phyloP scores from a whole-genome alignment of 2,888 invertebrate species.

The Cryptocephalus moraei region DNA sequence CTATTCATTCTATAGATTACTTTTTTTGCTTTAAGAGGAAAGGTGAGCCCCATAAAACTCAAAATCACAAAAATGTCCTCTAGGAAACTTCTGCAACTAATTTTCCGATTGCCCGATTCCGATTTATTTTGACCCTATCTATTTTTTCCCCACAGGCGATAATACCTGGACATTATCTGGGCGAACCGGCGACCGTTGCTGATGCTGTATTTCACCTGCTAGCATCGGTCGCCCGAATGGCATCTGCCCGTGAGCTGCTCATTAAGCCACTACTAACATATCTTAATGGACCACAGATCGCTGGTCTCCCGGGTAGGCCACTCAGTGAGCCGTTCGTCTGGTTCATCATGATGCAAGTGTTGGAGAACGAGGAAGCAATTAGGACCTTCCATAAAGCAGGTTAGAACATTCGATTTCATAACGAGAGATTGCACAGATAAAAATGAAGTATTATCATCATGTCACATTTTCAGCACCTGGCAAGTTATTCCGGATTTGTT shows the following conservation, averaged over 20 bases:
- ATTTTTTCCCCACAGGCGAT: too few relatives aligned
- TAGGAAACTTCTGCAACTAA: too few relatives aligned
- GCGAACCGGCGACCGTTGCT: constrained; percentile 67
- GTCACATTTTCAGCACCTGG: too few relatives aligned
- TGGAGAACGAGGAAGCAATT: constrained; percentile 68
- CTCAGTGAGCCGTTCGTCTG: constrained; percentile 81
- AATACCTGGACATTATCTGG: constrained; percentile 19
- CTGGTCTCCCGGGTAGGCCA: constrained; percentile 37
- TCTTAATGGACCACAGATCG: constrained; percentile 31
- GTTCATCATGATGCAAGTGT: constrained; percentile 67
- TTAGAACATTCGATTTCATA: constrained; percentile 9
- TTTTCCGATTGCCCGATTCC: too few relatives aligned
- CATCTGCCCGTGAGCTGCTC: constrained; percentile 64
- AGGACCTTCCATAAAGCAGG: constrained; percentile 64
- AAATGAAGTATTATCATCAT: too few relatives aligned
- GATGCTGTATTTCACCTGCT: constrained; percentile 84
- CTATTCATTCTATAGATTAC: too few relatives aligned
- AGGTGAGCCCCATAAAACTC: too few relatives aligned
- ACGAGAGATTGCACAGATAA: too few relatives aligned
- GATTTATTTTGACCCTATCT: too few relatives aligned
- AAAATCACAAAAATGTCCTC: too few relatives aligned
- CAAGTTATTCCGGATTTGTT: too few relatives aligned
- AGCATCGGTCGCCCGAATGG: constrained; percentile 63
- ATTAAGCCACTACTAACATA: constrained; percentile 69
- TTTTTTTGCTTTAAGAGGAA: too few relatives aligned